Evolutionary conservation across 2,888 invertebrate genomes (phyloP).

Genomic region (Gari tellinella): DNA sequence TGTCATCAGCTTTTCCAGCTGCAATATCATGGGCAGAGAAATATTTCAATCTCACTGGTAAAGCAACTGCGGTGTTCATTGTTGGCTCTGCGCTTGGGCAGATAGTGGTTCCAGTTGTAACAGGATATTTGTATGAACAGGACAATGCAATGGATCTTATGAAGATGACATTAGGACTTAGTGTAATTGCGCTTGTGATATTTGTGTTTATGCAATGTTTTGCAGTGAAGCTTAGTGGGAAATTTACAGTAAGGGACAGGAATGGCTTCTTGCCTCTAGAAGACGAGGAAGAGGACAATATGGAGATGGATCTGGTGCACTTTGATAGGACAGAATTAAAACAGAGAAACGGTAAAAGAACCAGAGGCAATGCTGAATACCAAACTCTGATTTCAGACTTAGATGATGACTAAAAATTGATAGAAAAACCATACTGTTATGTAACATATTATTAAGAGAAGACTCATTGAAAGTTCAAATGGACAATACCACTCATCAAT

Average conservation of each 20-base stretch:
- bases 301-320: conserved; percentile 64
- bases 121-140: conserved; percentile 82
- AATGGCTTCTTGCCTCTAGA: conserved; percentile 72
- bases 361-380: conserved; percentile 37
- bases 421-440: no score
- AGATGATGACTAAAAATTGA: conserved; percentile 43
- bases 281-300: conserved; percentile 66
- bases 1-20: conserved; percentile 85
- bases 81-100: conserved; percentile 85
- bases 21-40: conserved; percentile 85
- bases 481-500: no score
- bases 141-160: conserved; percentile 82
- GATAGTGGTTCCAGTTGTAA: conserved; percentile 83
- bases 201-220: conserved; percentile 82
- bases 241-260: conserved; percentile 42
- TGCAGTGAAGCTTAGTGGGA: conserved; percentile 68
- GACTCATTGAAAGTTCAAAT: no score
- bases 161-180: conserved; percentile 79
- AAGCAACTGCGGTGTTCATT: conserved; percentile 84
- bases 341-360: conserved; percentile 28
- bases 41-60: conserved; percentile 84
- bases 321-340: conserved; percentile 52
- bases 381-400: conserved; percentile 49
- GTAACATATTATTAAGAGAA: no score
- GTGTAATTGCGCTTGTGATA: conserved; percentile 73